phyloP scores from a whole-genome alignment of 2,797 vertebrate species.

The Propithecus deckenii region DNA sequence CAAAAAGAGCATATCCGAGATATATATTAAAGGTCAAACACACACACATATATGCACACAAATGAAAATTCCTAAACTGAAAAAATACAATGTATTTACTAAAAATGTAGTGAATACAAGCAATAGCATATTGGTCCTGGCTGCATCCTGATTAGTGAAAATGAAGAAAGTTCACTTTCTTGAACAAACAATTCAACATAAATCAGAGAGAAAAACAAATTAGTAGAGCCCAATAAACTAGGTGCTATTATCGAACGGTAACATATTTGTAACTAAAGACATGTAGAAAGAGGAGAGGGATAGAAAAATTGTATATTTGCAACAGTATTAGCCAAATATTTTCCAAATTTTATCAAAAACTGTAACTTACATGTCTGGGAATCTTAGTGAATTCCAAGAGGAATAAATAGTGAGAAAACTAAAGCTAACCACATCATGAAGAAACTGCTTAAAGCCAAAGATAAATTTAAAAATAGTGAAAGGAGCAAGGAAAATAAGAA shows the following conservation, averaged over 20 bases:
- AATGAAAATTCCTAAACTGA: neutral
- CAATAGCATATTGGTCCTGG: neutral
- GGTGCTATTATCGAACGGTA: neutral
- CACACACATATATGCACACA: accelerated
- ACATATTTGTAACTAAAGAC: neutral
- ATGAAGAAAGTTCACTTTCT: neutral
- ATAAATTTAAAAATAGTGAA: neutral
- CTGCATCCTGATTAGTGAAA: neutral
- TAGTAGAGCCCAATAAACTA: neutral
- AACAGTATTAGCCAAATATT: neutral
- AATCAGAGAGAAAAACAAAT: neutral
- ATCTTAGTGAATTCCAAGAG: neutral
- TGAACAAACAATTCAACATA: neutral
- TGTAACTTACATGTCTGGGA: neutral
- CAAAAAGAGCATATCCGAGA: neutral
- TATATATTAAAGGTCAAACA: neutral
- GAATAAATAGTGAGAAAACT: neutral
- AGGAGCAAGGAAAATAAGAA: neutral
- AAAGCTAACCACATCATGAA: neutral
- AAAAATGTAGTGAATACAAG: neutral
- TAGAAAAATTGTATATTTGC: neutral
- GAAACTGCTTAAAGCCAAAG: neutral
- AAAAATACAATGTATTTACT: neutral
- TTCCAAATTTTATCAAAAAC: neutral
- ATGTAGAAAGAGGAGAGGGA: neutral